A percentile compares a stretch with the other conserved stretches of the same genome.
Evolutionary conservation across 2,113 vertebrate species (phyloP).

Genomic region (Arenaria interpres): DNA sequence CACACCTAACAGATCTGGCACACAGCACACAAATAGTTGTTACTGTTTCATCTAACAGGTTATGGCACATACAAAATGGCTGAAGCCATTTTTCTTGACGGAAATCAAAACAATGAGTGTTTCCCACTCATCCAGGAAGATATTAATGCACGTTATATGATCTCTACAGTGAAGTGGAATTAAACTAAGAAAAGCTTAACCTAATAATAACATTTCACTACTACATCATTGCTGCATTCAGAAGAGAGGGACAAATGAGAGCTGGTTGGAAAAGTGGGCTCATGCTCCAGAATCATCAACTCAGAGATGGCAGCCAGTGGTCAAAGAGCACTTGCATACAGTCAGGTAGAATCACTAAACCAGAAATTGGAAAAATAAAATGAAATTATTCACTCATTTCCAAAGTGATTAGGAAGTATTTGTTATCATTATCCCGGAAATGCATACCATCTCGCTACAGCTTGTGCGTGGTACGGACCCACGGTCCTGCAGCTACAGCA

Average conservation of each 20-base stretch:
- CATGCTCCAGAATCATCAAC: not conserved
- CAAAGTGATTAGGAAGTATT: not conserved
- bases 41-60: not conserved
- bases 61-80: not conserved
- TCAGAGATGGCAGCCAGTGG: not conserved
- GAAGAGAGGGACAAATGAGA: not conserved
- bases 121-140: not conserved
- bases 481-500: not conserved
- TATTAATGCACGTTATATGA: not conserved
- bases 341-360: not conserved
- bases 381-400: not conserved
- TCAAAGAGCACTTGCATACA: not conserved
- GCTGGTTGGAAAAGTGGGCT: not conserved
- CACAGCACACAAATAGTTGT: rapidly evolving
- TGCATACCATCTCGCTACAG: not conserved
- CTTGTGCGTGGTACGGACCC: not conserved
- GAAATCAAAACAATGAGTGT: not conserved
- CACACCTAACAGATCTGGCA: not conserved
- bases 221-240: not conserved
- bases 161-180: not conserved
- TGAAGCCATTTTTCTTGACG: not conserved
- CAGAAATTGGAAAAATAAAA: not conserved
- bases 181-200: not conserved
- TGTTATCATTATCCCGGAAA: not conserved
- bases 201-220: not conserved